Evolutionary conservation across 37 sponge, comb jelly and placozoan species (phyloP).

Genomic region (Halichondria panicea): DNA sequence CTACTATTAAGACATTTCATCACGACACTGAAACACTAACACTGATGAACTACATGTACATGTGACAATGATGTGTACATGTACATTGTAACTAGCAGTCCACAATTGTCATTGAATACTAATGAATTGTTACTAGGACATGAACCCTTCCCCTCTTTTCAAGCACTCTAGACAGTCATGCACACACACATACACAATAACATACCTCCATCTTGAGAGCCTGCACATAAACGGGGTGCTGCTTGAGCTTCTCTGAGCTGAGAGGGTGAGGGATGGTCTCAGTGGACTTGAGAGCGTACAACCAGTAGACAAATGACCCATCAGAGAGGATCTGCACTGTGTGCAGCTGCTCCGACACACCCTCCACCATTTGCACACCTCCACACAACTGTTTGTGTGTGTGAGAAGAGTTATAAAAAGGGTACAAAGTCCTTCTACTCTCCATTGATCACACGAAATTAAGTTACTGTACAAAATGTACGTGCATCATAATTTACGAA

Average conservation of each 20-base stretch:
- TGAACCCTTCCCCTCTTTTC: no score
- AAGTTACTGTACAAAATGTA: no score
- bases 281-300: slow-evolving; percentile 39
- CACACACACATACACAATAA: neutral
- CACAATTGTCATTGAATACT: no score
- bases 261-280: slow-evolving; percentile 30
- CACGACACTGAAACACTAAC: neutral
- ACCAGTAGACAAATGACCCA: slow-evolving; percentile 77
- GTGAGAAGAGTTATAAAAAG: no score
- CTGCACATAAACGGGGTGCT: slow-evolving; percentile 49
- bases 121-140: no score
- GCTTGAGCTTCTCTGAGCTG: slow-evolving; percentile 58
- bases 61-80: neutral
- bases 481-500: no score
- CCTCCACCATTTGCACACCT: slow-evolving; percentile 12
- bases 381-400: slow-evolving; percentile 11
- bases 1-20: no score
- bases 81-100: no score
- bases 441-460: no score
- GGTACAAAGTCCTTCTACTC: no score
- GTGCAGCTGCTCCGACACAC: slow-evolving; percentile 13
- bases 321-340: slow-evolving; percentile 72
- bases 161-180: neutral
- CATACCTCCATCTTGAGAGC: slow-evolving; percentile 48
- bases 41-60: neutral